phyloP scores from a whole-genome alignment of 2,113 vertebrate species.

The Dasyornis broadbenti region DNA sequence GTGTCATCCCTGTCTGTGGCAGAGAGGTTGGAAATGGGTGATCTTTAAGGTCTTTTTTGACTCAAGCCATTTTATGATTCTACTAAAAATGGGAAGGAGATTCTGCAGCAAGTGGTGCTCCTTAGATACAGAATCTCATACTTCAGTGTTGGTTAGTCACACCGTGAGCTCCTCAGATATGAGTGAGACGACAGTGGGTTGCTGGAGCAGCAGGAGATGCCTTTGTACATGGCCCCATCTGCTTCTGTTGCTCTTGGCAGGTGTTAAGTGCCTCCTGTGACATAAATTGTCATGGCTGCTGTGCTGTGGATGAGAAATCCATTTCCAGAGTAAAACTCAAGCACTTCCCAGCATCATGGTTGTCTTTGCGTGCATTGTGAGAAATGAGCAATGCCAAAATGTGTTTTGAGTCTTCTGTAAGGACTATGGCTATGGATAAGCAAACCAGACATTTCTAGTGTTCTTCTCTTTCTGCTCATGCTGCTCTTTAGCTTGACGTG shows the following conservation, averaged over 20 bases:
- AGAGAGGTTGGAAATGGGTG: neutral
- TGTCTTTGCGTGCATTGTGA: neutral
- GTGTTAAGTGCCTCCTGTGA: neutral
- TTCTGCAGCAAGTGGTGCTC: neutral
- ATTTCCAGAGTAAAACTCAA: neutral
- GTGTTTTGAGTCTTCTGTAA: neutral
- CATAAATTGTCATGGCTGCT: neutral
- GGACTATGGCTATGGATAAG: neutral
- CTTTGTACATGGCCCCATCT: fast-evolving
- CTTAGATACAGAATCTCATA: neutral
- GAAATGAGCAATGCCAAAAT: neutral
- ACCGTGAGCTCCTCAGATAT: neutral
- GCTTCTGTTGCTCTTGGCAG: neutral
- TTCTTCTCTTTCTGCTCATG: neutral
- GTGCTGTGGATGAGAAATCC: neutral
- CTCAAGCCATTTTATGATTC: neutral
- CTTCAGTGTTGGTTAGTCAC: neutral
- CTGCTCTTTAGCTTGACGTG: neutral
- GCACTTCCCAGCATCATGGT: neutral
- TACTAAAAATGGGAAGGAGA: neutral
- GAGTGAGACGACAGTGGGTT: neutral
- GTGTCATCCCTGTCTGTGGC: neutral
- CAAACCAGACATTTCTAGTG: neutral
- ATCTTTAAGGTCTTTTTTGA: neutral
- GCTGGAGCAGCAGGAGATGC: neutral